These are phyloP conservation scores for Heliconius erato DNA, from an alignment of 2,888 invertebrate genomes.

Conservation along the genomic window DNA sequence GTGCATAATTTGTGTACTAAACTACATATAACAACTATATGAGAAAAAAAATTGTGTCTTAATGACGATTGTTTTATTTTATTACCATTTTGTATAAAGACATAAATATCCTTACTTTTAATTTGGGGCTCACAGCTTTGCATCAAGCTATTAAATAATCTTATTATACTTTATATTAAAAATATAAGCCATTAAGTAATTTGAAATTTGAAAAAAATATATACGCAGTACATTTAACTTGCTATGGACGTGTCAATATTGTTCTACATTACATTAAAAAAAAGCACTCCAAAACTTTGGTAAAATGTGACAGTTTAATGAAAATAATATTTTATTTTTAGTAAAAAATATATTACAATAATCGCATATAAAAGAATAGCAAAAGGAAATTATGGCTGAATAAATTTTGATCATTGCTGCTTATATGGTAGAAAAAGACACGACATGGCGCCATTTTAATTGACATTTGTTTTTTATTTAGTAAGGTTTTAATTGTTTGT, in stretches of 20 bases:
- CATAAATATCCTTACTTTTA: neutral
- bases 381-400: neutral
- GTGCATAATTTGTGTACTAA: constrained; percentile 30
- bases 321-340: neutral
- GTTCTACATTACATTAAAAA: neutral
- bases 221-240: neutral
- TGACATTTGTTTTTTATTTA: neutral
- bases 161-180: neutral
- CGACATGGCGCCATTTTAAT: constrained; percentile 20
- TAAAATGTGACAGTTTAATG: neutral
- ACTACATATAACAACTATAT: neutral
- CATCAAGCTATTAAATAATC: constrained; percentile 4
- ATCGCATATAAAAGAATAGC: neutral
- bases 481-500: neutral
- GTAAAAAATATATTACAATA: neutral
- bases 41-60: constrained; percentile 5
- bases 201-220: neutral
- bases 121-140: constrained; percentile 32
- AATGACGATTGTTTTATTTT: constrained; percentile 1
- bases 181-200: neutral
- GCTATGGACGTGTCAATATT: constrained; percentile 49
- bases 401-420: neutral
- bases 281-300: neutral
- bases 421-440: neutral
- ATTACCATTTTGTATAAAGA: neutral